Conservation (phyloP, 2,888 invertebrate species). For the Diaprepes abbreviatus region DNA sequence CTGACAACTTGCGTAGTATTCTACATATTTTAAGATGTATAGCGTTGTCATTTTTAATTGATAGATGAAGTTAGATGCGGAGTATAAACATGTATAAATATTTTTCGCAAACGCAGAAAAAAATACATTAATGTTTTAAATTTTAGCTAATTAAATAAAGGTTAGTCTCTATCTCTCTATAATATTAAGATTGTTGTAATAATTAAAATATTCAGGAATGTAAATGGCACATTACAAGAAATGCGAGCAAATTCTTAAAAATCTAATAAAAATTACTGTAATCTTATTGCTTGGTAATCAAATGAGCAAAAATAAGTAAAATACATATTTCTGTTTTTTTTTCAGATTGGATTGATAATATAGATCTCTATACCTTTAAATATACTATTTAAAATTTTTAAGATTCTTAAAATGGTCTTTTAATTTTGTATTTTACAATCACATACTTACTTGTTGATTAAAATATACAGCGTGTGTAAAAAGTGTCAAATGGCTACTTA, state of each 20-base stretch:
- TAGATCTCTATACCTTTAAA: not conserved
- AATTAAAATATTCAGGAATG: not conserved
- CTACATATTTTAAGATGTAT: too few species aligned
- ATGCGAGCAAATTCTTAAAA: not conserved
- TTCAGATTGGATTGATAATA: not conserved
- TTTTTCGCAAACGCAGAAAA: too few species aligned
- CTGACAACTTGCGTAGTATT: too few species aligned
- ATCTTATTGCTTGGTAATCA: constrained; percentile 7
- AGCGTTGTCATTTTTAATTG: too few species aligned
- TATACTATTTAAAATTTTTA: not conserved
- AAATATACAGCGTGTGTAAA: too few species aligned
- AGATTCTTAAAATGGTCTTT: not conserved
- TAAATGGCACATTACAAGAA: constrained; percentile 1
- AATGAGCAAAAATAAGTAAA: constrained; percentile 5
- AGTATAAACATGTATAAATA: too few species aligned
- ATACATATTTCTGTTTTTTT: not conserved
- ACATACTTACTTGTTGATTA: too few species aligned
- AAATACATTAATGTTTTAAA: too few species aligned
- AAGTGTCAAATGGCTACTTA: too few species aligned
- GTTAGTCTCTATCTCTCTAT: constrained; percentile 9
- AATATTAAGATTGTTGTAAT: not conserved
- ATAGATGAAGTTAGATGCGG: too few species aligned
- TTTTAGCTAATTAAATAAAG: too few species aligned
- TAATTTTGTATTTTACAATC: too few species aligned
- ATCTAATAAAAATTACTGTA: constrained; percentile 4